Percentiles rank a stretch among this genome's conserved stretches.
phyloP scores from a whole-genome alignment of 2,888 invertebrate species.

The Campoletis raptor region DNA sequence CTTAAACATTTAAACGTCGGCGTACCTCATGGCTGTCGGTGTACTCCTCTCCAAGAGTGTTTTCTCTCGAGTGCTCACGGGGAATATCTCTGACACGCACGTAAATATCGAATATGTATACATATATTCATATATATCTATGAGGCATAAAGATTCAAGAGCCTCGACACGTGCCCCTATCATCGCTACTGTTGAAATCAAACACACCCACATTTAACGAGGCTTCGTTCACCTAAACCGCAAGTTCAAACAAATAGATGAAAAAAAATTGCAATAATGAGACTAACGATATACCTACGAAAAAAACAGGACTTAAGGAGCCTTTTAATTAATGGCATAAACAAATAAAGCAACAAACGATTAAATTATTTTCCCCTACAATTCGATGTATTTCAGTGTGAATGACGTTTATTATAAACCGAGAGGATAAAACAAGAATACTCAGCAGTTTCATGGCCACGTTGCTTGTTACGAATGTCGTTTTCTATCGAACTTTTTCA shows the following conservation, averaged over 20 bases:
- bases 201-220: constrained; percentile 45
- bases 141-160: constrained; percentile 43
- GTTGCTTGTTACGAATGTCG: constrained; percentile 29
- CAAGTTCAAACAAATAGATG: background rate
- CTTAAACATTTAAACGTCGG: constrained; percentile 57
- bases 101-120: constrained; percentile 13
- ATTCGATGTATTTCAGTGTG: background rate
- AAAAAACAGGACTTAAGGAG: background rate
- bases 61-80: constrained; percentile 59
- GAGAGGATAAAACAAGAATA: constrained; percentile 38
- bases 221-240: constrained; percentile 15
- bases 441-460: background rate
- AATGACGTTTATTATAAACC: constrained; percentile 54
- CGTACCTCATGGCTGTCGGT: constrained; percentile 58
- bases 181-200: constrained; percentile 47
- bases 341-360: background rate
- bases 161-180: constrained; percentile 60
- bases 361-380: background rate
- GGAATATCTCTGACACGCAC: constrained; percentile 39
- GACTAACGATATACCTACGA: background rate
- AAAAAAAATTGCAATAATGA: background rate
- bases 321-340: background rate
- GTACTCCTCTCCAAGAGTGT: constrained; percentile 52
- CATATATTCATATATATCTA: constrained; percentile 26
- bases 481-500: constrained; percentile 46